Base-by-base conservation (phyloP, 2,888 invertebrate genomes). In the Eupithecia exiguata region DNA sequence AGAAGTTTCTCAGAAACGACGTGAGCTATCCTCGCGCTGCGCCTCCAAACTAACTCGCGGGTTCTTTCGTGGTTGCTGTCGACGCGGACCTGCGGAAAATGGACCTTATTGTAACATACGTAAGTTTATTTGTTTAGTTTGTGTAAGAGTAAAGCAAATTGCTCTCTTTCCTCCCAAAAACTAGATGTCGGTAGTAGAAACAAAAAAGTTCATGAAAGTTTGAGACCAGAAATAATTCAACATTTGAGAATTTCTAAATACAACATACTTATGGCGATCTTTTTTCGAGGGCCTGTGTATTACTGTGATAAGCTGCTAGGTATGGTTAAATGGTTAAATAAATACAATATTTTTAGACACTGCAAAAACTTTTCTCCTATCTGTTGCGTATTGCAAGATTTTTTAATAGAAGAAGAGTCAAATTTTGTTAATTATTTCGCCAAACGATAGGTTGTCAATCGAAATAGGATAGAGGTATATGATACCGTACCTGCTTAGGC, bases 21-120 rank as follows among this genome's bases (percentile, higher is more conserved):
- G 82, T 97, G 96, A 21, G 98, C 98, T 81, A 98, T 97, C 87
- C 97, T 96, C 0, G 97, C 96, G 81, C 97, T 98, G 79, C 97
- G 95, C 82, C 96, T 96, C 98, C 98, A 98, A 66, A 97, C 96
- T 82, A 97, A 96, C 87, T 98, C 97, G 72, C 97, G 95, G 14
- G 97, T 98, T 84, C 97, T 96, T 89, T 98, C 98, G 86, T 97
- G 97, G 86, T 97, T 97, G 88, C 97, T 97, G 86, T 98, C 98
- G 30, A 98, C 97, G 82, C 97, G 96, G 46, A 98, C 97, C 97
- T 97, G 88, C 16, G 89, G 87, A 73, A 49, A 40, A 49, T 61
- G 58, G 10, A 72, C 74, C 30, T 73, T 72, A 58, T 21, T 35
- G 35, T 5, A 58, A 69, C 58, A 10, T 6, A 14, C 62, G 38